A percentile compares a stretch with the other conserved stretches of the same genome.
These are phyloP conservation scores for Pangasianodon gigas DNA, from an alignment of 2,113 vertebrate species.

Conservation along the genomic window DNA sequence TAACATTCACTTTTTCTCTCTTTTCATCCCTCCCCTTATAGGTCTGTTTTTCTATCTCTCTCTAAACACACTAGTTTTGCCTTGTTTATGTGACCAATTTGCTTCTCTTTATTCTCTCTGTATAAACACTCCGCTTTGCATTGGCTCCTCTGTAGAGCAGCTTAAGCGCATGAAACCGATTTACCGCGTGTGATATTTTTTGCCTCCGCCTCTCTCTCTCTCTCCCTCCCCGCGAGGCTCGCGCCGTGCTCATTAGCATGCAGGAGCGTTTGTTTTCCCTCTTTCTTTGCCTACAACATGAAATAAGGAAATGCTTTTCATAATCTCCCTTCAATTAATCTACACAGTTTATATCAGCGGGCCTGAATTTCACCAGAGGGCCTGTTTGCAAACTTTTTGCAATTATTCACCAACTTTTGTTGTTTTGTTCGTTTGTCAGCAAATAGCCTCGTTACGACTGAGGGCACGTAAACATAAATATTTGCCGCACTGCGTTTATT, in stretches of 20 bases:
- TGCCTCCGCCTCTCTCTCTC: neutral
- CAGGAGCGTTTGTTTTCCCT: slow-evolving; percentile 23
- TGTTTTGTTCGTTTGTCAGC: slow-evolving; percentile 26
- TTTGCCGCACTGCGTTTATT: slow-evolving; percentile 34
- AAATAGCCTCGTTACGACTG: slow-evolving; percentile 37
- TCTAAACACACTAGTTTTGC: neutral
- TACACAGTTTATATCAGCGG: slow-evolving; percentile 29
- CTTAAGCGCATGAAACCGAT: slow-evolving; percentile 38
- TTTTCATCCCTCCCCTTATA: neutral
- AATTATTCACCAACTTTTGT: slow-evolving; percentile 41
- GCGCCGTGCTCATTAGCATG: slow-evolving; percentile 40
- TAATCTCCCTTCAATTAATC: slow-evolving; percentile 35
- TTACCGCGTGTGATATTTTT: slow-evolving; percentile 35
- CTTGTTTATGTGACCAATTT: slow-evolving; percentile 17
- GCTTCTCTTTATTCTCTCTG: neutral
- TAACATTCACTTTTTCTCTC: neutral
- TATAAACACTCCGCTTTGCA: slow-evolving; percentile 14
- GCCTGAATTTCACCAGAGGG: slow-evolving; percentile 33
- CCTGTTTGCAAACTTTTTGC: slow-evolving; percentile 42
- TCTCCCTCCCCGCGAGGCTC: neutral
- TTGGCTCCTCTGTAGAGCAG: slow-evolving; percentile 9
- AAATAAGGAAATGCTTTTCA: slow-evolving; percentile 34
- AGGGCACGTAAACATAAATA: slow-evolving; percentile 18
- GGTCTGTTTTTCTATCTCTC: neutral
- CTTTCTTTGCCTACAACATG: slow-evolving; percentile 20